Evolutionary conservation across 2,797 vertebrate species (phyloP).

Genomic region (Myripristis jacobus): DNA sequence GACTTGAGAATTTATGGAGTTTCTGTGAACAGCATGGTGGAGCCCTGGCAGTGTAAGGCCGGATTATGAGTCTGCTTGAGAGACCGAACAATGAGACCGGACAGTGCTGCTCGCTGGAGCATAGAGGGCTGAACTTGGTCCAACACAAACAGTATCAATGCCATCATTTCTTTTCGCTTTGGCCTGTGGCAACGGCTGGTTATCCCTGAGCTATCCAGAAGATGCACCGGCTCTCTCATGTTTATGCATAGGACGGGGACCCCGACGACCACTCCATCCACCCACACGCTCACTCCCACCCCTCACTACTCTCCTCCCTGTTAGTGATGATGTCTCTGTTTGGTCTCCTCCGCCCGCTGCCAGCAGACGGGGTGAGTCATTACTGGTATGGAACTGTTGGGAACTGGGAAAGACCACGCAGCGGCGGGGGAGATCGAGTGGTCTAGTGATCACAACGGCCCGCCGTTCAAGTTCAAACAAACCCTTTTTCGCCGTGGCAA

Average conservation of each 20-base stretch:
- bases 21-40: background rate
- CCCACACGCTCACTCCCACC: too few species aligned
- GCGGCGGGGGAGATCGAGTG: background rate
- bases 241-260: slow-evolving; percentile 54
- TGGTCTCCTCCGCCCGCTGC: slow-evolving; percentile 16
- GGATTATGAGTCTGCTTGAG: background rate
- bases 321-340: slow-evolving; percentile 54
- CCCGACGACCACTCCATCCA: background rate
- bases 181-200: slow-evolving; percentile 31
- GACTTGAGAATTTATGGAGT: slow-evolving; percentile 7
- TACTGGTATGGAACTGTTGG: slow-evolving; percentile 23
- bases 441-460: slow-evolving; percentile 15
- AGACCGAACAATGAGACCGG: slow-evolving; percentile 32
- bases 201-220: slow-evolving; percentile 33
- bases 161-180: slow-evolving; percentile 48
- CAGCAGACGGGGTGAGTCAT: slow-evolving; percentile 54
- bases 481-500: slow-evolving; percentile 9
- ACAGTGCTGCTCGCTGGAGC: slow-evolving; percentile 36
- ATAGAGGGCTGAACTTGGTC: slow-evolving; percentile 48
- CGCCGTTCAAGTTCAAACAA: slow-evolving; percentile 13
- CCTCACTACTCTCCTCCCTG: too few species aligned
- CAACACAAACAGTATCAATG: slow-evolving; percentile 63
- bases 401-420: slow-evolving; percentile 26
- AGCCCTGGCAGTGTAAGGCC: slow-evolving; percentile 13
- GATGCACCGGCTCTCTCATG: slow-evolving; percentile 55